Percentiles rank a stretch among this genome's conserved stretches.
Conservation (phyloP, 2,888 invertebrate species). For the Heptascelio sp. region DNA sequence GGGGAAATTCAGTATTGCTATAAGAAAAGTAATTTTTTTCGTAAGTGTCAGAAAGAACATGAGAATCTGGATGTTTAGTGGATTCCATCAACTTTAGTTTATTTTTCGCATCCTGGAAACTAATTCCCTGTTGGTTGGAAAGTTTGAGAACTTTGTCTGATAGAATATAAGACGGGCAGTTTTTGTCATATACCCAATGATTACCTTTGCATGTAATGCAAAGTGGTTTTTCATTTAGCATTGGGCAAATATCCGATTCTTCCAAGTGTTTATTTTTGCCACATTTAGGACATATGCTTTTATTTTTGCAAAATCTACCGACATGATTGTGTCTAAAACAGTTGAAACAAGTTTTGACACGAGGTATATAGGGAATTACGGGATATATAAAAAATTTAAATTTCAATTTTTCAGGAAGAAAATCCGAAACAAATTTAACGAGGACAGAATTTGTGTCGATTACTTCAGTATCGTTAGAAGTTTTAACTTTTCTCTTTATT, state of each 20-base stretch:
- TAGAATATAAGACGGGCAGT: conserved; percentile 2
- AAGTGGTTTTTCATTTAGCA: background rate
- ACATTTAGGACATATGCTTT: conserved; percentile 17
- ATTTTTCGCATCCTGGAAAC: background rate
- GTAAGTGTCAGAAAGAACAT: background rate
- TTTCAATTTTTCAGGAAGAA: background rate
- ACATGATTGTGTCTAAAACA: conserved; percentile 27
- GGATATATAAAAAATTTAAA: background rate
- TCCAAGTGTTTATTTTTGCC: background rate
- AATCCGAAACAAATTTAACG: background rate
- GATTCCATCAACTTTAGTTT: background rate
- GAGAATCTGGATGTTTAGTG: background rate
- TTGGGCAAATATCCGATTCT: background rate
- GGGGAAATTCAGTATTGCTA: background rate
- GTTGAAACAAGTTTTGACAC: conserved; percentile 19
- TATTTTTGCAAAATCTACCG: conserved; percentile 17
- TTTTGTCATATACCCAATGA: conserved; percentile 26
- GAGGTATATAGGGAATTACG: background rate
- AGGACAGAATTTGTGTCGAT: background rate
- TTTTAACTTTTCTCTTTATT: background rate
- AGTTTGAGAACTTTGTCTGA: background rate
- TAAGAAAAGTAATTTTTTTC: background rate
- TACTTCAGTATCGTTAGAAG: too few relatives aligned
- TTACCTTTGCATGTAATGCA: conserved; percentile 17
- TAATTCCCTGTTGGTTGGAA: background rate